Evolutionary conservation across 2,888 invertebrate species (phyloP), one percentile per base, ranked within the genome.

Genomic region (Glyphotaelius pellucidus): DNA sequence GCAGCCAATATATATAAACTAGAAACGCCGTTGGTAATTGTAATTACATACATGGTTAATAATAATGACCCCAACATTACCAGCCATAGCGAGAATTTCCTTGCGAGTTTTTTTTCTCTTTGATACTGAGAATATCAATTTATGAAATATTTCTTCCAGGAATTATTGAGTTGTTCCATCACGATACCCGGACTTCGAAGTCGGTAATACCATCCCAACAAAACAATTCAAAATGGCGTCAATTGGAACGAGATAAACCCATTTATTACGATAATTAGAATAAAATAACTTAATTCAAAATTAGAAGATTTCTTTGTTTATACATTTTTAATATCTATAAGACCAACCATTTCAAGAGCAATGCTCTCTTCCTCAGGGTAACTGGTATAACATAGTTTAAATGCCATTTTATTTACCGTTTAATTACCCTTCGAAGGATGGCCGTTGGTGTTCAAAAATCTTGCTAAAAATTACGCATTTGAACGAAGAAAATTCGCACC

Each of bases 111-210:
- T 83, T 81, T 81, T 35, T 19, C n/a, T 31, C 32, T 12, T 30
- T 19, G 83, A 83, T 83, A 32, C 83, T 3, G 32, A 32, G 83
- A 83, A 83, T 67, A 67, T 67, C 83, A 83, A 83, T 83, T 83
- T 83, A 83, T 83, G 35, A 83, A 83, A 83, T 31, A 32, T 15
- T 83, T 32, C 15, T 83, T 83, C 83, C 83, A 31, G 83, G 31
- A 32, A 83, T 83, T 83, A 31, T 19, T 25, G 83, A 4, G 31
- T 35, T 32, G 83, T 67, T 67, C 52, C 15, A 25, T 67, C 30
- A 30, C 83, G 31, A 31, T 35, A 83, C 32, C 32, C 83, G 31
- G 83, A 81, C 31, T 81, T 15, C 7, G 31, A 31, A 15, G 38
- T 42, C 7, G 38, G 9, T 32, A 32, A 81, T 81, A 32, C 35